Evolutionary conservation across 2,797 vertebrate species (phyloP), one percentile per base, ranked within the genome.

Genomic region (Epinephelus awoara): DNA sequence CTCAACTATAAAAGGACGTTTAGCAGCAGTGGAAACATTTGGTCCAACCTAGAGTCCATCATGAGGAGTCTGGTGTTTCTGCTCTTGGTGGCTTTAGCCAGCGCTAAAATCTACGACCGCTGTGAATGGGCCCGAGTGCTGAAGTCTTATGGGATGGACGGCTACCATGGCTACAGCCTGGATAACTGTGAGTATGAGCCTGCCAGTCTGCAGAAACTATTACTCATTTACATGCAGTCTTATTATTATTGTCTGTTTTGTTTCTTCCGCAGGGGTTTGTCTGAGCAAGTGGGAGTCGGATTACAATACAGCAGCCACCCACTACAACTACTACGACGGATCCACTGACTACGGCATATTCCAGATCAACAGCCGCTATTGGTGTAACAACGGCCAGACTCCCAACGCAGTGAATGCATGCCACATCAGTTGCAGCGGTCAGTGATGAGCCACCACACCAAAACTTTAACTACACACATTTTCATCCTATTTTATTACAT

Each of bases 341-440:
- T 96, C 96, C 77, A 96, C 92, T 0, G 74, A 95, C 88, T 95
- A 87, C 0, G 85, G 94, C 50, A 91, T 95, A 84, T 96, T 96
- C 86, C 96, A 96, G 95, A 96, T 96, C 87, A 96, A 95, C 89
- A 96, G 94, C 66, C 95, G 84, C 18, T 92, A 80, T 70, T 97
- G 96, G 96, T 97, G 95, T 62, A 13, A 80, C 0, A 47, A 94
- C 0, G 17, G 67, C 0, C 9, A 12, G 9, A 42, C 25, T 0
- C 0, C 0, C 0, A 4, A 42, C 10, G 40, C 87, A 8, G 42
- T 58, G 1, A 93, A 96, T 19, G 68, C 0, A 8, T 96, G 96
- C 70, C 6, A 46, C 5, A 86, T 96, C 44, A 34, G 42, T 3
- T 97, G 96, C 57, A 47, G 56, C 0, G 85, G 95, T 96, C 75